Evolutionary conservation across 2,888 invertebrate genomes (phyloP).

Genomic region (Drosophila paracracens): DNA sequence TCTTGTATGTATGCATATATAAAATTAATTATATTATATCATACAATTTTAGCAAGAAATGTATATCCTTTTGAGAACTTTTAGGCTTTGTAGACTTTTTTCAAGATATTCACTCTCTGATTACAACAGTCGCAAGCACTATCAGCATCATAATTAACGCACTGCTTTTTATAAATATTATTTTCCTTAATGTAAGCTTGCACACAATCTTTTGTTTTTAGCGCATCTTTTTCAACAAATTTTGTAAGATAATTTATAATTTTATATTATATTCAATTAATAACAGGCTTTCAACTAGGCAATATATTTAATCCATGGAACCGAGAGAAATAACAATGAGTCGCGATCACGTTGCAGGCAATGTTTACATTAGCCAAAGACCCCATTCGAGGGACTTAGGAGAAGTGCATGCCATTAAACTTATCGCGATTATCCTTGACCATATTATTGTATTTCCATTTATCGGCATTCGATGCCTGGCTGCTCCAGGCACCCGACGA

Average conservation of each 20-base stretch:
- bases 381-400: constrained; percentile 48
- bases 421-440: constrained; percentile 81
- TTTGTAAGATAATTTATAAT: constrained; percentile 24
- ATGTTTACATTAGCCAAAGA: constrained; percentile 2
- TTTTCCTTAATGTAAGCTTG: not conserved
- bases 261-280: constrained; percentile 19
- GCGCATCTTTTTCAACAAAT: constrained; percentile 50
- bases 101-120: not conserved
- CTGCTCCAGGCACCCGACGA: constrained; percentile 67
- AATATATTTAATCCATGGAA: constrained; percentile 38
- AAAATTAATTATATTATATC: not conserved
- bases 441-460: constrained; percentile 84
- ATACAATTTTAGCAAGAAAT: not conserved
- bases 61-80: not conserved
- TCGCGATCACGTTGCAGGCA: constrained; percentile 46
- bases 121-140: not conserved
- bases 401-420: constrained; percentile 84
- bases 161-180: not conserved
- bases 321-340: constrained; percentile 37
- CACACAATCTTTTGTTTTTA: constrained; percentile 7
- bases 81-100: not conserved
- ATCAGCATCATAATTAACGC: too few species aligned
- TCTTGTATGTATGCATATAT: too few species aligned
- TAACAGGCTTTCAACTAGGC: constrained; percentile 36
- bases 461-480: constrained; percentile 73